Evolutionary conservation across 2,113 vertebrate genomes (phyloP).

Genomic region (Prunella fulvescens): DNA sequence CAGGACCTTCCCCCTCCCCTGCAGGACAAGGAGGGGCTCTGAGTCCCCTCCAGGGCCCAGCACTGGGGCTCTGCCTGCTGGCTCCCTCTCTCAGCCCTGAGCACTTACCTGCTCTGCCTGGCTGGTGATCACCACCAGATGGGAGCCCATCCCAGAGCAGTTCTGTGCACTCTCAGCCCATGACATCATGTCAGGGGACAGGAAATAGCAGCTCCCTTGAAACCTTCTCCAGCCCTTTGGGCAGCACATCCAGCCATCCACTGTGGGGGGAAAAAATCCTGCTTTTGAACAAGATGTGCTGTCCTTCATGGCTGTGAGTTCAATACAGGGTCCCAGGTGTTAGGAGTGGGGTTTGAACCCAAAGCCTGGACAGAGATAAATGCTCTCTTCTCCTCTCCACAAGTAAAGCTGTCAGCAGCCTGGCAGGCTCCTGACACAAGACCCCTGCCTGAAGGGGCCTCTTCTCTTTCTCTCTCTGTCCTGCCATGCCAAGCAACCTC

Average conservation of each 20-base stretch:
- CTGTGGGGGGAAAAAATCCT: not conserved
- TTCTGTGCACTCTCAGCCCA: slow-evolving; percentile 42
- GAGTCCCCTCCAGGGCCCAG: not conserved
- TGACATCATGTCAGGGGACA: not conserved
- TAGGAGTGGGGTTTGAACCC: not conserved
- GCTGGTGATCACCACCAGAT: slow-evolving; percentile 62
- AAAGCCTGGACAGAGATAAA: not conserved
- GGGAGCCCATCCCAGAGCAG: slow-evolving; percentile 56
- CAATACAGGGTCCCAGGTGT: not conserved
- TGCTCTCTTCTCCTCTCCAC: not conserved
- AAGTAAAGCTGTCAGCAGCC: not conserved
- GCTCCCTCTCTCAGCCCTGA: not conserved
- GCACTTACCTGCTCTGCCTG: slow-evolving; percentile 56
- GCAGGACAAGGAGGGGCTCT: not conserved
- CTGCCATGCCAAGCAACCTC: not conserved
- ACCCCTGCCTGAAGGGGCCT: not conserved
- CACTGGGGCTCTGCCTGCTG: not conserved
- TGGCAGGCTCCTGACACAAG: not conserved
- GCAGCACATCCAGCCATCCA: not conserved
- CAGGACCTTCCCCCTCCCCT: not conserved
- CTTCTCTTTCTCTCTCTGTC: not conserved
- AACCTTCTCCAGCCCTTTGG: slow-evolving; percentile 4
- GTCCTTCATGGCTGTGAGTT: not conserved
- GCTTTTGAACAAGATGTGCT: not conserved
- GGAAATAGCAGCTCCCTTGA: slow-evolving; percentile 60